Conservation (phyloP, 2,113 vertebrate species). For the Rhabdornis inornatus region DNA sequence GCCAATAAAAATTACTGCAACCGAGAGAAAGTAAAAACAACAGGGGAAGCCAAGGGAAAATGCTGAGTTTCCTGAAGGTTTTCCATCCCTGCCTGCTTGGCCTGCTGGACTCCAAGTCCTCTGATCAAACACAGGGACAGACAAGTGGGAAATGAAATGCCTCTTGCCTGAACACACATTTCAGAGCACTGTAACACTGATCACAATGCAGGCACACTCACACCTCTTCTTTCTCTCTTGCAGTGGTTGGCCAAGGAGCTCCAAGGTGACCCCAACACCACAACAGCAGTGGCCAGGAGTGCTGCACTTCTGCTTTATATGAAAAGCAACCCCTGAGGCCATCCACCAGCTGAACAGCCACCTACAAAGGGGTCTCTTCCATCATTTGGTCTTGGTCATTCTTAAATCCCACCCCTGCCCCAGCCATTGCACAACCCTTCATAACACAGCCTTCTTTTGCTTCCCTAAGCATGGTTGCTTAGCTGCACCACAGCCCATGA, state of each 20-base stretch:
- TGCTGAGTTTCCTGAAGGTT: conserved; percentile 3
- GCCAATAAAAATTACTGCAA: background rate
- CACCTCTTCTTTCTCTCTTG: background rate
- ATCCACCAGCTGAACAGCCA: background rate
- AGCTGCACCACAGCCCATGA: background rate
- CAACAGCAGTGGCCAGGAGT: background rate
- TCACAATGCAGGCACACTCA: background rate
- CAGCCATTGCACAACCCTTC: background rate
- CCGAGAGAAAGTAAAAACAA: background rate
- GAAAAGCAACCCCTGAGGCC: background rate
- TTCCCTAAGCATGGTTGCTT: background rate
- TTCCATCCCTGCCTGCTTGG: background rate
- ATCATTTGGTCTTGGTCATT: background rate
- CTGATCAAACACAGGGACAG: background rate
- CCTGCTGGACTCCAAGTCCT: background rate
- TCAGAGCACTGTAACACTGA: background rate
- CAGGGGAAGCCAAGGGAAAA: background rate
- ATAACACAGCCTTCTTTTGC: background rate
- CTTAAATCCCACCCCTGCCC: background rate
- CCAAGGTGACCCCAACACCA: background rate
- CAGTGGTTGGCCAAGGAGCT: background rate
- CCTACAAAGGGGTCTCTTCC: background rate
- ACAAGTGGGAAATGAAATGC: background rate
- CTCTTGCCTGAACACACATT: background rate
- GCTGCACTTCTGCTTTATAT: background rate